Percentiles rank a stretch among this genome's conserved stretches.
Evolutionary conservation across 2,797 vertebrate genomes (phyloP).

Genomic region (Sebastiscus albofasciatus): DNA sequence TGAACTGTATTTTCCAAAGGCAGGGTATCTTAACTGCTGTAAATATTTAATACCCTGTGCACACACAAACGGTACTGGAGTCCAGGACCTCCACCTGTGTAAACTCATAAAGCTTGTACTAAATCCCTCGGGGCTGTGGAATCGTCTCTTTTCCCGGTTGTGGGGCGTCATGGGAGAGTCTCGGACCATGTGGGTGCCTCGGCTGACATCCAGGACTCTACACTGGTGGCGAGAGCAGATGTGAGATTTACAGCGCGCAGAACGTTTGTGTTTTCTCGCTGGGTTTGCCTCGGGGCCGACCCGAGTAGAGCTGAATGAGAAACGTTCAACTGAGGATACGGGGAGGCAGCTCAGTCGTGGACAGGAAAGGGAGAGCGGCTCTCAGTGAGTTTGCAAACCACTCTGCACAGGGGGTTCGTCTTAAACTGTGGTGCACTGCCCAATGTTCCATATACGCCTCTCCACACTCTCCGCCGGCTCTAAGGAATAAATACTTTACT

Average conservation of each 20-base stretch:
- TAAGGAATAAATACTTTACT: constrained; percentile 52
- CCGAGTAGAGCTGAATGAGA: constrained; percentile 45
- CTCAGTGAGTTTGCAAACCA: constrained; percentile 51
- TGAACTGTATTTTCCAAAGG: constrained; percentile 45
- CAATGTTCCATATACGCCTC: constrained; percentile 45
- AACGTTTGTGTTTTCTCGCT: constrained; percentile 58
- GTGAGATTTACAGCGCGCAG: constrained; percentile 63
- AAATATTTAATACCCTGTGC: constrained; percentile 63
- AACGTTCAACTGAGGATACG: constrained; percentile 30
- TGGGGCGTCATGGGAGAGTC: constrained; percentile 49
- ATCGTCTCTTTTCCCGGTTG: constrained; percentile 35
- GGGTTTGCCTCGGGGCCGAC: constrained; percentile 30
- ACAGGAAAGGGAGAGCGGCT: constrained; percentile 19
- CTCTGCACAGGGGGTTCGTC: constrained; percentile 26
- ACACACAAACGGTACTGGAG: constrained; percentile 53
- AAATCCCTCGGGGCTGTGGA: constrained; percentile 49
- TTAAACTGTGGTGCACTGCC: constrained; percentile 43
- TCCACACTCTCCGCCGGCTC: constrained; percentile 17
- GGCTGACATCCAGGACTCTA: constrained; percentile 48
- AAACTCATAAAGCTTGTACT: constrained; percentile 65
- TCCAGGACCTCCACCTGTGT: constrained; percentile 72
- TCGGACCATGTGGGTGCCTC: constrained; percentile 57
- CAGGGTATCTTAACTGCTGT: constrained; percentile 56
- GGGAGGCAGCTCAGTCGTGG: constrained; percentile 1
- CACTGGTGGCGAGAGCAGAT: constrained; percentile 58